Evolutionary conservation across 2,113 vertebrate genomes (phyloP).

Genomic region (Halcyon senegalensis): DNA sequence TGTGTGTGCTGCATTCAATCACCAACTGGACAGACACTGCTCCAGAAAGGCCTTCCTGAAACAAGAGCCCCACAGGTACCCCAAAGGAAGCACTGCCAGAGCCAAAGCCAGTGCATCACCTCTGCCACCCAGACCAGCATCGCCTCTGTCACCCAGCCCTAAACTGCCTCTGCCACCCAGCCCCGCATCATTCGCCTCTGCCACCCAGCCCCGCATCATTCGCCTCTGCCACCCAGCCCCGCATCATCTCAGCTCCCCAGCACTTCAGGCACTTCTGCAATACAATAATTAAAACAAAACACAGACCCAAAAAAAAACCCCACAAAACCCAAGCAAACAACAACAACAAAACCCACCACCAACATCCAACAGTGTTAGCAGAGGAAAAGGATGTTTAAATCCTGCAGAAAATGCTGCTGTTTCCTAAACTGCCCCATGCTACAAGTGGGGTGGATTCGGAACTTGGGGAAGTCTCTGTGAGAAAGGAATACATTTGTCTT

Average conservation of each 20-base stretch:
- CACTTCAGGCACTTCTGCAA: neutral
- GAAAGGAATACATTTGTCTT: neutral
- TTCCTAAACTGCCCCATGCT: neutral
- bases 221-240: no score
- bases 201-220: no score
- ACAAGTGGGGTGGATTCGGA: neutral
- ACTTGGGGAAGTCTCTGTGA: neutral
- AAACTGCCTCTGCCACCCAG: no score
- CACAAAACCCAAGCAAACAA: neutral
- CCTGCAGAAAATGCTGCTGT: neutral
- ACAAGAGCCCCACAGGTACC: neutral
- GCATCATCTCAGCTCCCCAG: neutral
- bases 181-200: no score
- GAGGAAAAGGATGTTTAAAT: neutral
- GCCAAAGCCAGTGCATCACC: neutral
- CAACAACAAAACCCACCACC: no score
- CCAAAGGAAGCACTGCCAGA: neutral
- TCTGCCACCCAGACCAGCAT: neutral
- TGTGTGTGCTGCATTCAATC: neutral
- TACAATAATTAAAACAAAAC: neutral
- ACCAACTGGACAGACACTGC: neutral
- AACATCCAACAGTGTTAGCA: neutral
- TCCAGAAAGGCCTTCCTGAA: neutral
- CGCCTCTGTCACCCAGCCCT: neutral
- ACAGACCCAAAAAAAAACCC: no score